phyloP scores from a whole-genome alignment of 2,888 invertebrate genomes.

The Gibbula magus region DNA sequence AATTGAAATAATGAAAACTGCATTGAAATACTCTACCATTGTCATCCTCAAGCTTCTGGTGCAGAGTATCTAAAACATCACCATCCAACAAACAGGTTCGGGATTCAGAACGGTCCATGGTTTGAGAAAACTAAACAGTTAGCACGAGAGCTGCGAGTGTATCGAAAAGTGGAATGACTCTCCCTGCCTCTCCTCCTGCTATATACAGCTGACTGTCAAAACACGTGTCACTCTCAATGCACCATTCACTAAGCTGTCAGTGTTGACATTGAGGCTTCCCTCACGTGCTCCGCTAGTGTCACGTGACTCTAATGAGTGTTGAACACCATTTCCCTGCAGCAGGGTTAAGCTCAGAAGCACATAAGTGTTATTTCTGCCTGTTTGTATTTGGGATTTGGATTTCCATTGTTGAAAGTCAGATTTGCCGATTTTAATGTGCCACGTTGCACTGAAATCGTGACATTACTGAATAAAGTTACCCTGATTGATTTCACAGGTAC shows the following conservation, averaged over 20 bases:
- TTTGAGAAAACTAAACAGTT: background rate
- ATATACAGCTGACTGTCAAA: background rate
- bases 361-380: too few species aligned
- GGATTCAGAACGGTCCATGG: background rate
- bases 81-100: background rate
- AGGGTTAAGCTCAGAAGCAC: too few species aligned
- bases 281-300: background rate
- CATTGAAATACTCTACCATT: background rate
- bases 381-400: too few species aligned
- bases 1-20: too few species aligned
- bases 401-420: too few species aligned
- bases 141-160: background rate
- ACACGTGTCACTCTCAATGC: background rate
- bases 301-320: background rate
- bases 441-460: too few species aligned
- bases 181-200: background rate
- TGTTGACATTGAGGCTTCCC: slow-evolving; percentile 4
- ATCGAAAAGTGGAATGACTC: background rate
- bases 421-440: too few species aligned
- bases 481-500: too few species aligned
- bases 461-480: too few species aligned
- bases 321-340: too few species aligned
- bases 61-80: background rate
- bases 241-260: background rate
- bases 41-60: background rate